These are phyloP conservation scores for Altica lythri DNA, from an alignment of 2,888 invertebrate genomes.

Conservation along the genomic window DNA sequence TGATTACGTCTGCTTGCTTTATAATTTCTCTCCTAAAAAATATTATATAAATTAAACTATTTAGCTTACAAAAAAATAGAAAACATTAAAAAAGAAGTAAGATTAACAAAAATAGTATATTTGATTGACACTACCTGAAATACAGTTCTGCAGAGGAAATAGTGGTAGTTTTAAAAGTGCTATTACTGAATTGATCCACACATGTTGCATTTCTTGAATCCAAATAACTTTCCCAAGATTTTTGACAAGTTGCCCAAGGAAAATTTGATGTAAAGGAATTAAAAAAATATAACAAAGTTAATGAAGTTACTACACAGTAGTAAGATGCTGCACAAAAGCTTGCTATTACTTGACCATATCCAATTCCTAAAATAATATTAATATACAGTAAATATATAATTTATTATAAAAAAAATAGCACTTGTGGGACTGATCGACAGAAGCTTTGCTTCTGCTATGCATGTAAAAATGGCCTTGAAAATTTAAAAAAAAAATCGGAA, in stretches of 20 bases:
- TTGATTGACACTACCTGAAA: slow-evolving; percentile 61
- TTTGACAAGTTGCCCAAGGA: slow-evolving; percentile 74
- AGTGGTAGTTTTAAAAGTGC: slow-evolving; percentile 19
- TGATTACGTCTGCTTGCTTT: slow-evolving; percentile 57
- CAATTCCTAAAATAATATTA: slow-evolving; percentile 65
- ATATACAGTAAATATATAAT: too few species aligned
- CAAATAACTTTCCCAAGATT: slow-evolving; percentile 59
- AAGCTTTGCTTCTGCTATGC: too few species aligned
- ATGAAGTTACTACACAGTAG: slow-evolving; percentile 75
- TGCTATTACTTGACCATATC: slow-evolving; percentile 68
- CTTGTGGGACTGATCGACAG: too few species aligned
- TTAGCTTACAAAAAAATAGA: neutral
- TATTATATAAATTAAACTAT: too few species aligned
- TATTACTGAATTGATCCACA: slow-evolving; percentile 33
- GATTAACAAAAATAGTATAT: neutral
- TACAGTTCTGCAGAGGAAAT: slow-evolving; percentile 60
- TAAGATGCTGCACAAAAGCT: slow-evolving; percentile 72
- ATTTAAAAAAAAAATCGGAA: too few species aligned
- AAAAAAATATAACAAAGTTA: slow-evolving; percentile 74
- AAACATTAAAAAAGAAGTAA: neutral
- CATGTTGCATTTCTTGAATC: slow-evolving; percentile 40
- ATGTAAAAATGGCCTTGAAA: too few species aligned
- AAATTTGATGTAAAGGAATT: slow-evolving; percentile 72
- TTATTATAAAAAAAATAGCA: too few species aligned
- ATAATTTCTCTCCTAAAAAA: slow-evolving; percentile 60